These are phyloP conservation scores for Ormyrus nitidulus DNA, from an alignment of 2,888 invertebrate species.

Conservation along the genomic window DNA sequence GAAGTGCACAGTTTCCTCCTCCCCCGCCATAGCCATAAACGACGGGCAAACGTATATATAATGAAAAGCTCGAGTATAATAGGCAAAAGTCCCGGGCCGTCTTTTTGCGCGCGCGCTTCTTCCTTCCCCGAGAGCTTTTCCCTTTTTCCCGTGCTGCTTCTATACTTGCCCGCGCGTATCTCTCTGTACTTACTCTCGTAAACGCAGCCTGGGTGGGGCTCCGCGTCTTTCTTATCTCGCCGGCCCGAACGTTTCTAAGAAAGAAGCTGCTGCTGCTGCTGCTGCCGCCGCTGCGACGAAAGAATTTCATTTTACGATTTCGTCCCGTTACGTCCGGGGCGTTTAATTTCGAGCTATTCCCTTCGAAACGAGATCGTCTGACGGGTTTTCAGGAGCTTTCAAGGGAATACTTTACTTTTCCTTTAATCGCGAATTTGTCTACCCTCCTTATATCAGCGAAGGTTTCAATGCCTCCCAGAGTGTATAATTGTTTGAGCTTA, in stretches of 20 bases:
- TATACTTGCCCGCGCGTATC: not conserved
- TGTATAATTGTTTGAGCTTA: slow-evolving; percentile 29
- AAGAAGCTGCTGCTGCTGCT: not conserved
- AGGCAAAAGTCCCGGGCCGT: slow-evolving; percentile 22
- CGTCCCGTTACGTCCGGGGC: not conserved
- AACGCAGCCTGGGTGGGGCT: not conserved
- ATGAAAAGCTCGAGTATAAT: slow-evolving; percentile 47
- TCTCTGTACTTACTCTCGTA: not conserved
- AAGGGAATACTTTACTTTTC: slow-evolving; percentile 21
- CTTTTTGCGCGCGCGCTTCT: slow-evolving; percentile 1
- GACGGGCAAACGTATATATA: not conserved
- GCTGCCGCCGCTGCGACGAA: not conserved
- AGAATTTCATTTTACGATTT: slow-evolving; percentile 54
- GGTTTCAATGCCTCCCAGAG: slow-evolving; percentile 3
- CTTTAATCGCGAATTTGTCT: slow-evolving; percentile 36
- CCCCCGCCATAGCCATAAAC: not conserved
- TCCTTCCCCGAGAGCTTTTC: not conserved
- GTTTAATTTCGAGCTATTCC: slow-evolving; percentile 43
- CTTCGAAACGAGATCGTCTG: slow-evolving; percentile 21
- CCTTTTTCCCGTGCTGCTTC: not conserved
- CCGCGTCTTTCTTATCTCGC: slow-evolving; percentile 28
- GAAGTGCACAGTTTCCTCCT: not conserved
- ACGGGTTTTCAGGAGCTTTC: not conserved
- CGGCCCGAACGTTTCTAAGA: not conserved
- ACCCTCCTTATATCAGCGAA: not conserved